Base-by-base conservation (phyloP, 2,888 invertebrate genomes). In the Campoplex nolae region DNA sequence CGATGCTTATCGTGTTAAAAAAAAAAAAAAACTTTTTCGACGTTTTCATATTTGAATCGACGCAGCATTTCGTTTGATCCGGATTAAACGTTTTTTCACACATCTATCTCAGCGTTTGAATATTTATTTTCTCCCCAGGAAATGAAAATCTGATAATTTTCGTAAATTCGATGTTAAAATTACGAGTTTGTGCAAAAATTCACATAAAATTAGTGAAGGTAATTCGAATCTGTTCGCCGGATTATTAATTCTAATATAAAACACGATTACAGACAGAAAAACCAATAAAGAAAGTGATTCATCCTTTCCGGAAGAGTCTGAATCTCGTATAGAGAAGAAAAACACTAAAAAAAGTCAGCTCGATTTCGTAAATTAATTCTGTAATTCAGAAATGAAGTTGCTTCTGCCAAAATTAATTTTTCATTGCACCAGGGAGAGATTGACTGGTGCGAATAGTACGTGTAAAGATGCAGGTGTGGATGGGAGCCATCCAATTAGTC, bases 401-500 rank as follows among this genome's bases (percentile, higher is more conserved):
- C 23, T 23, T 23, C 23, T 23, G 23, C 23, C 23, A 23, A 23
- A 23, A 23, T 23, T 23, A 23, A 23, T 23, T 23, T 23, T 23
- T 23, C 23, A 23, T 23, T 23, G 23, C 23, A 23, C 32, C 32
- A 32, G 62, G 16, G 32, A 2, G 1, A 32, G 4, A 62, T 62
- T 32, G 32, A 32, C 62, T 62, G 13, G 16, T 62, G 62, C 32
- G 16, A 16, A 32, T 32, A 11, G 58, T 28, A 28, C 58, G 58
- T 28, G 23, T 3, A 11, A 13, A 11, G 23, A 3, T 32, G 32
- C 32, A 6, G 16, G 32, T 62, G 62, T 32, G 32, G 32, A 62
- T 62, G 32, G 16, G 16, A 62, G 16, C 28, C 32, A 32, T 83
- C 75, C 83, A 86, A 86, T 86, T 83, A 86, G 86, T 86, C 83